Base-by-base conservation (phyloP, 2,888 invertebrate species). In the Spisula subtruncata region DNA sequence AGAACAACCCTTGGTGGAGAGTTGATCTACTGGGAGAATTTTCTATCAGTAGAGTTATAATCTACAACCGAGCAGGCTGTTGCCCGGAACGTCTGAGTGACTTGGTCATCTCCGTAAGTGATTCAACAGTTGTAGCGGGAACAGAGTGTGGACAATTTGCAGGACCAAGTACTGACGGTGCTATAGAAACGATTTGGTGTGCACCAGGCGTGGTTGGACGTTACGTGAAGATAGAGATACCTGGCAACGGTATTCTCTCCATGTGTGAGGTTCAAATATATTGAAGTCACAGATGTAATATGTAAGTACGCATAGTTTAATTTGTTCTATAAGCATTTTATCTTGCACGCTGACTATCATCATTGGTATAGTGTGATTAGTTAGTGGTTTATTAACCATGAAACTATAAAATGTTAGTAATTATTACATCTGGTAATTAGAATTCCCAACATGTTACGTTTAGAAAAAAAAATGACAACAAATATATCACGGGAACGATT, bases 1-100 rank as follows among this genome's bases (percentile, higher is more conserved):
- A 80, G 41, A 35, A 0, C 6, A 80, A 80, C 41, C 80, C 80
- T 14, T 80, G 80, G 80, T 80, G 80, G 80, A 14, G n/a, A 80
- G 80, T 80, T 35, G 80, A 80, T 35, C 41, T 80, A 29, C 6
- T 8, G 12, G n/a, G 41, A 2, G 18, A 20, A 18, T 80, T 41
- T 16, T 4, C 18, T 16, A 80, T 80, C 41, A 80, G 41, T 1
- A 80, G 35, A 16, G 80, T 80, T 5, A 41, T 80, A 10, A 80
- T 80, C 14, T 41, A 32, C 5, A 80, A 80, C 29, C 80, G 80
- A 18, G 35, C 0, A 14, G 80, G 41, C 41, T 80, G 80, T 41
- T 80, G 80, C 35, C 41, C 41, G 20, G 80, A 80, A 8, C 20
- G 80, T 20, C 18, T 80, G n/a, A 35, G 41, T 41, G 18, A n/a